These are phyloP conservation scores for Orientallactaga bullata DNA, from an alignment of 2,113 vertebrate genomes.

Conservation along the genomic window DNA sequence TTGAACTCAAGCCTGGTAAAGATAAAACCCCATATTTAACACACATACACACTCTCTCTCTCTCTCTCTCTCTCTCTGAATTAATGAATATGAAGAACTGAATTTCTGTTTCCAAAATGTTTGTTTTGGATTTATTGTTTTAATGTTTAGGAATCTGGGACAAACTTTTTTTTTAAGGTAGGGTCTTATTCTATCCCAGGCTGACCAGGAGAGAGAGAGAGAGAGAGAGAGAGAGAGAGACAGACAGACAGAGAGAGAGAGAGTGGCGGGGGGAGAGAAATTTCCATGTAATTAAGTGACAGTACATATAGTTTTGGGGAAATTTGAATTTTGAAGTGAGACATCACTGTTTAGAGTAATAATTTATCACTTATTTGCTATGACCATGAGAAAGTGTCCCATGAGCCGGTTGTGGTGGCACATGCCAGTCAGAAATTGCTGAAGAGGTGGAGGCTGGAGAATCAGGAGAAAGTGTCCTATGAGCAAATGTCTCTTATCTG, in stretches of 20 bases:
- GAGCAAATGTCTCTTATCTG: constrained; percentile 22
- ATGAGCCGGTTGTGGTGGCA: too few relatives aligned
- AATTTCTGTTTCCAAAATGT: constrained; percentile 6
- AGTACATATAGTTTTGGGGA: neutral
- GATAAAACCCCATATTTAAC: neutral
- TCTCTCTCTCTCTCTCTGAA: too few relatives aligned
- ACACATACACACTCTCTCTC: too few relatives aligned
- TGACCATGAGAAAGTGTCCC: neutral
- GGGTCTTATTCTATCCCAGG: too few relatives aligned
- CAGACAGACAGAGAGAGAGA: too few relatives aligned
- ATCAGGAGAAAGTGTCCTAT: too few relatives aligned
- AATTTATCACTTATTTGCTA: neutral
- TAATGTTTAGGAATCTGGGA: neutral
- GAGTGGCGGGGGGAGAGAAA: neutral
- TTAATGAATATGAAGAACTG: neutral
- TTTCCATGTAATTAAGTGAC: constrained; percentile 3
- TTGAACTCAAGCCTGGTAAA: neutral
- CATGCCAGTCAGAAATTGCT: too few relatives aligned
- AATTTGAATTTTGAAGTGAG: neutral
- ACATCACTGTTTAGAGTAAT: constrained; percentile 13
- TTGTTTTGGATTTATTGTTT: neutral
- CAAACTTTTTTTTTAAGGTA: too few relatives aligned
- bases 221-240: too few relatives aligned
- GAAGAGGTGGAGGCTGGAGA: too few relatives aligned
- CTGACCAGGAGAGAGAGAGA: too few relatives aligned